phyloP scores from a whole-genome alignment of 2,113 vertebrate genomes.

The Podocnemis expansa region DNA sequence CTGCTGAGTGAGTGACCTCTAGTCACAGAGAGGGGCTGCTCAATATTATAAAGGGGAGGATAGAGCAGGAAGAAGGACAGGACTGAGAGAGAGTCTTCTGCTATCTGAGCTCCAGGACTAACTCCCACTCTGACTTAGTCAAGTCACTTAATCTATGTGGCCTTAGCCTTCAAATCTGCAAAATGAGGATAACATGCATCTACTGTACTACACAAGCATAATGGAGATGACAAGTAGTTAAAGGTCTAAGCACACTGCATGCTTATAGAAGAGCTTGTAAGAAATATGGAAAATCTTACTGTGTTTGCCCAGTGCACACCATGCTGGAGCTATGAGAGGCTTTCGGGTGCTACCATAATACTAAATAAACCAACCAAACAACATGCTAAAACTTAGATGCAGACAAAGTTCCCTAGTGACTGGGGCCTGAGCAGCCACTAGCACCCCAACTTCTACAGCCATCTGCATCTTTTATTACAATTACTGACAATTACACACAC shows the following conservation, averaged over 20 bases:
- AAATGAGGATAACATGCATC: neutral
- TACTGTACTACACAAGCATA: rapidly evolving
- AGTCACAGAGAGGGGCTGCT: neutral
- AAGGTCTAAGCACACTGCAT: neutral
- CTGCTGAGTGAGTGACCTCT: rapidly evolving
- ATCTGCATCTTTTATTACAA: neutral
- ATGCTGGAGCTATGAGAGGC: neutral
- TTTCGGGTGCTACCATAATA: neutral
- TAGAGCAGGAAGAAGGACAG: neutral
- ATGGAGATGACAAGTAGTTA: rapidly evolving
- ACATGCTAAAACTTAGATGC: neutral
- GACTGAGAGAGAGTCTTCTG: neutral
- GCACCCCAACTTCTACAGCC: neutral
- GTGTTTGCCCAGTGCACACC: neutral
- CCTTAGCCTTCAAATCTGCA: neutral
- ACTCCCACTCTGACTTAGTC: rapidly evolving
- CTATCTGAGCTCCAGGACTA: neutral
- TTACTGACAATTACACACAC: neutral
- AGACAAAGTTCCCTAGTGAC: neutral
- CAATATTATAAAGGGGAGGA: neutral
- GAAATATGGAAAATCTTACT: neutral
- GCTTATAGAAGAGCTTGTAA: neutral
- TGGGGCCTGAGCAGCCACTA: neutral
- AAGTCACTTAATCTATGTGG: neutral
- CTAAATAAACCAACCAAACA: neutral